phyloP scores from a whole-genome alignment of 1,140 invertebrate species.

The Aphidius ervi region DNA sequence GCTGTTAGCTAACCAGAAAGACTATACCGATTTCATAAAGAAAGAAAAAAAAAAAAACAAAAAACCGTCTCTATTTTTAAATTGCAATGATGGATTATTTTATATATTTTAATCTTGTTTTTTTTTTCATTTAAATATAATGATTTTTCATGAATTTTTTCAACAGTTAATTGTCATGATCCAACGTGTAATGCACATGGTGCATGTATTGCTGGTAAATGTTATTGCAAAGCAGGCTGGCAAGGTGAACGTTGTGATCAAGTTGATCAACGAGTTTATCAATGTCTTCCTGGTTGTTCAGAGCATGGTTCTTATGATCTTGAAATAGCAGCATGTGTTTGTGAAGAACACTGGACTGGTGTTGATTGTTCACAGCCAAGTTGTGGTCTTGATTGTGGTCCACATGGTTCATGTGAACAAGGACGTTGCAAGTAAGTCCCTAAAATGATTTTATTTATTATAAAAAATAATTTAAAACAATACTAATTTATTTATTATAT shows the following conservation, averaged over 20 bases:
- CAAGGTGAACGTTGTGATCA: conserved; percentile 84
- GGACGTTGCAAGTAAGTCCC: conserved; percentile 69
- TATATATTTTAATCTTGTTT: neutral
- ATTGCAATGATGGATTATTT: no score
- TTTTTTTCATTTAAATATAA: neutral
- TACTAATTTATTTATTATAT: conserved; percentile 12
- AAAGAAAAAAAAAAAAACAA: neutral
- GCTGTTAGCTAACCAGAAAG: neutral
- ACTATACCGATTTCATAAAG: neutral
- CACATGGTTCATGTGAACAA: conserved; percentile 83
- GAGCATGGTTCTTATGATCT: conserved; percentile 86
- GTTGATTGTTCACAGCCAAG: conserved; percentile 86
- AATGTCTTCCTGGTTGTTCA: conserved; percentile 85
- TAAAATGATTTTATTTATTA: no score
- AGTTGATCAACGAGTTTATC: conserved; percentile 82
- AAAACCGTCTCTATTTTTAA: neutral
- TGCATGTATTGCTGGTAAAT: conserved; percentile 86
- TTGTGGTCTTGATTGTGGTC: conserved; percentile 87
- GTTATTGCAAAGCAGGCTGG: conserved; percentile 94
- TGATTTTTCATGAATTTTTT: neutral
- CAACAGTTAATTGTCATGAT: conserved; percentile 76
- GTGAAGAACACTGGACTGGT: conserved; percentile 85
- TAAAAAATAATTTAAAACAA: no score
- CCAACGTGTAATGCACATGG: conserved; percentile 88
- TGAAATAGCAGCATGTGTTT: conserved; percentile 80